A percentile compares a stretch with the other conserved stretches of the same genome.
Conservation (phyloP, 1,140 invertebrate species). For the Camponotus floridanus region DNA sequence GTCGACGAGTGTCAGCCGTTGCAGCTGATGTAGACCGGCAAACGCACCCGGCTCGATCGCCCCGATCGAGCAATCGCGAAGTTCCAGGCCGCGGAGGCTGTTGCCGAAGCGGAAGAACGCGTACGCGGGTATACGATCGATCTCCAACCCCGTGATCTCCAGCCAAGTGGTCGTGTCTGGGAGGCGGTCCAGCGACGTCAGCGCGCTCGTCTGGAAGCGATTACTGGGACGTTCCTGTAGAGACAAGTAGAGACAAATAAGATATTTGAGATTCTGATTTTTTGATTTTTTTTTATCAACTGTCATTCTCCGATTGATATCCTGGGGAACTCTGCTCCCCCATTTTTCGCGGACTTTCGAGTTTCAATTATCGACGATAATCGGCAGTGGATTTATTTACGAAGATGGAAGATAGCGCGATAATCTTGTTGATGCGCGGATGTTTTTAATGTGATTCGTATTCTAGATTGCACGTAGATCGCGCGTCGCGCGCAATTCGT, state of each 20-base stretch:
- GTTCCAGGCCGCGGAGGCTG: slow-evolving; percentile 73
- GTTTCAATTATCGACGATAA: not conserved
- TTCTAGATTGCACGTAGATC: not conserved
- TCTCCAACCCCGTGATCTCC: slow-evolving; percentile 67
- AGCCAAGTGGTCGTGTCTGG: slow-evolving; percentile 78
- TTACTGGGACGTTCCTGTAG: slow-evolving; percentile 42
- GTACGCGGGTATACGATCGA: slow-evolving; percentile 69
- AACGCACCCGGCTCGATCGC: slow-evolving; percentile 76
- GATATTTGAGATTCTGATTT: not conserved
- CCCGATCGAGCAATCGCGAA: slow-evolving; percentile 70
- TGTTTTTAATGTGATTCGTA: not conserved
- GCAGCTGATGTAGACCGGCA: slow-evolving; percentile 76
- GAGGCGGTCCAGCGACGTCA: slow-evolving; percentile 73
- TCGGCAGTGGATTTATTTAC: not conserved
- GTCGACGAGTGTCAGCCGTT: slow-evolving; percentile 71
- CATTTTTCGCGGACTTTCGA: not conserved
- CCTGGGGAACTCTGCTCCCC: not conserved
- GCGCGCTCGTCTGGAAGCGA: slow-evolving; percentile 60
- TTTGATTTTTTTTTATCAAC: not conserved
- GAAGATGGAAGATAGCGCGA: not conserved
- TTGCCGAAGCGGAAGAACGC: slow-evolving; percentile 79
- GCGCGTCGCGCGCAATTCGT: slow-evolving; percentile 17
- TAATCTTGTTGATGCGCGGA: not conserved
- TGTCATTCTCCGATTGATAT: too few relatives aligned
- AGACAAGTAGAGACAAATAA: slow-evolving; percentile 2